Percentiles rank a stretch among this genome's conserved stretches.
Evolutionary conservation across 2,888 invertebrate species (phyloP).

Genomic region (Diplazon laetatorius): DNA sequence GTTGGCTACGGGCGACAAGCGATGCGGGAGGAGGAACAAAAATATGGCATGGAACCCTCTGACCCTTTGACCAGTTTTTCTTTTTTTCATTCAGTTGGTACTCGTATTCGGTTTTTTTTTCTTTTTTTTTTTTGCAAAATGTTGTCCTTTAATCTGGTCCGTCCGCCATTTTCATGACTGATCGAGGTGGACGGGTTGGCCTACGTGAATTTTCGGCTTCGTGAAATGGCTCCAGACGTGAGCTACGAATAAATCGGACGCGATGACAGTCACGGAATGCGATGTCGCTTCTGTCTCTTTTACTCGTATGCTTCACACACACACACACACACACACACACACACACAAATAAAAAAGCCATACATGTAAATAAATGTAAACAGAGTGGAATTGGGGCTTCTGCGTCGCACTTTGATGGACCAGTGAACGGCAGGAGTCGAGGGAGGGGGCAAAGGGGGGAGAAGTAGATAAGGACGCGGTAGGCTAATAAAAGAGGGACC

Average conservation of each 20-base stretch:
- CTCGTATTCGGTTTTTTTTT: too few relatives aligned
- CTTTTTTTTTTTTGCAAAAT: too few relatives aligned
- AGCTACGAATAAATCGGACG: not conserved
- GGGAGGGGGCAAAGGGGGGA: too few relatives aligned
- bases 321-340: not conserved
- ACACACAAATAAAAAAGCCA: too few relatives aligned
- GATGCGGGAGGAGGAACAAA: too few relatives aligned
- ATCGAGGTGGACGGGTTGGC: not conserved
- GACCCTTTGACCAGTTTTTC: too few relatives aligned
- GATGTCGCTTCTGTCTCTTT: not conserved
- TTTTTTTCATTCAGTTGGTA: too few relatives aligned
- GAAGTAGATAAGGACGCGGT: not conserved
- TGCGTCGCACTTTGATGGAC: conserved; percentile 21
- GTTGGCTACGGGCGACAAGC: too few relatives aligned
- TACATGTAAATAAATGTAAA: not conserved
- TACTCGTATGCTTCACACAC: not conserved
- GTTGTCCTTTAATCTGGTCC: too few relatives aligned
- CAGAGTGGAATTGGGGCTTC: conserved; percentile 4
- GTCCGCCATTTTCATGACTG: too few relatives aligned
- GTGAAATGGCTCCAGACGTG: not conserved
- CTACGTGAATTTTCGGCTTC: not conserved
- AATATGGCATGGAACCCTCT: too few relatives aligned
- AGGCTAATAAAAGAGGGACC: not conserved
- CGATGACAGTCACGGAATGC: conserved; percentile 3
- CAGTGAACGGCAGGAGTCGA: too few relatives aligned